Conservation (phyloP, 2,888 invertebrate species). For the Tuta absoluta region DNA sequence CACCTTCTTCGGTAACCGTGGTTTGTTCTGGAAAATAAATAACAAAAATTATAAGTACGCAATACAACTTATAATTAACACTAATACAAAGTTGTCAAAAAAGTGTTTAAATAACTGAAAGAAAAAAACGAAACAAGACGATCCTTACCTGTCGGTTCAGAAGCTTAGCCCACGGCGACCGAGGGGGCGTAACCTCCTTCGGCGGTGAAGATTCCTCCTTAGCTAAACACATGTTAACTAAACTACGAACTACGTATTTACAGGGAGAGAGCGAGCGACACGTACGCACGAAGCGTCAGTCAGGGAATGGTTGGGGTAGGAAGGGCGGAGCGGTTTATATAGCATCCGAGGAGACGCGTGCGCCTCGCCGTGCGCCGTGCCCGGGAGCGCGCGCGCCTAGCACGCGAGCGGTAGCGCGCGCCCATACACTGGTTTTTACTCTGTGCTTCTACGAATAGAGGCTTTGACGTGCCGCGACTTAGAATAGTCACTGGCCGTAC, state of each 20-base stretch:
- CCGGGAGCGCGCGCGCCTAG: conserved; percentile 62
- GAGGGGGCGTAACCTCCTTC: conserved; percentile 66
- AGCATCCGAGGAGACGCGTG: conserved; percentile 53
- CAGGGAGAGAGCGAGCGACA: conserved; percentile 61
- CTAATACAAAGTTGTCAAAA: too few relatives aligned
- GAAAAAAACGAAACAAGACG: conserved; percentile 20
- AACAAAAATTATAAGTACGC: conserved; percentile 38
- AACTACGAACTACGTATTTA: conserved; percentile 74
- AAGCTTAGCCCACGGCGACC: conserved; percentile 81
- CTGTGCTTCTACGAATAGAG: conserved; percentile 72
- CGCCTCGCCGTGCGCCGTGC: conserved; percentile 39
- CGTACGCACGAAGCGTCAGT: conserved; percentile 65
- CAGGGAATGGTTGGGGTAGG: conserved; percentile 74
- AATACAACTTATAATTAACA: conserved; percentile 1
- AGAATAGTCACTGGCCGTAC: conserved; percentile 44
- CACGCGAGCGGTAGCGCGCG: conserved; percentile 76
- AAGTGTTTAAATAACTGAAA: neutral
- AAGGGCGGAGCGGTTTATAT: conserved; percentile 72
- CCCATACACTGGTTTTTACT: conserved; percentile 69
- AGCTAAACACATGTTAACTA: conserved; percentile 78
- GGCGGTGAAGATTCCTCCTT: conserved; percentile 73
- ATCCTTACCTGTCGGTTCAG: conserved; percentile 79
- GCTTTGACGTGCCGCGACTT: conserved; percentile 73
- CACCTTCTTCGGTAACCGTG: conserved; percentile 80
- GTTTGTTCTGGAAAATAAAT: conserved; percentile 78